These are phyloP conservation scores for Bombus confusus DNA, from an alignment of 1,140 invertebrate species.

Conservation along the genomic window DNA sequence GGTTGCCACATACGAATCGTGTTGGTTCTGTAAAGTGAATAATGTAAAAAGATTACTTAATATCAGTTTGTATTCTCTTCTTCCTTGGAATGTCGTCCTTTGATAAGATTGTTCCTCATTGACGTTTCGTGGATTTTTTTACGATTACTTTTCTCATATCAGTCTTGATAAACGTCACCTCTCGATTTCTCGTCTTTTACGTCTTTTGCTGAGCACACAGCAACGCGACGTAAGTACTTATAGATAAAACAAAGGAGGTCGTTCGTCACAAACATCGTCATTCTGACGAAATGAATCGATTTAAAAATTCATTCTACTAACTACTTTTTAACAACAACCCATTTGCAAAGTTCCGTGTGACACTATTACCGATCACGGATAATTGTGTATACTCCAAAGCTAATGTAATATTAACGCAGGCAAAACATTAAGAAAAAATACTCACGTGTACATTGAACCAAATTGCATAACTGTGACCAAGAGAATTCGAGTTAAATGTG, in stretches of 20 bases:
- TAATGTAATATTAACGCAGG: not conserved
- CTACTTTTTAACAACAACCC: not conserved
- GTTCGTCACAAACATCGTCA: not conserved
- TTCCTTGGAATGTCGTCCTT: not conserved
- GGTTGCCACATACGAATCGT: constrained; percentile 84
- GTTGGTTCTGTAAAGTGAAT: constrained; percentile 79
- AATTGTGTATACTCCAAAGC: not conserved
- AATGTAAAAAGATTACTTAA: no score
- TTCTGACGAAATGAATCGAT: not conserved
- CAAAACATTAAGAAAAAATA: not conserved
- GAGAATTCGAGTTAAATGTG: constrained; percentile 31
- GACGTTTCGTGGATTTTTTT: not conserved
- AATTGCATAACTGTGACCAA: constrained; percentile 53
- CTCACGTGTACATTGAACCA: constrained; percentile 54
- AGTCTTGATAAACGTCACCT: not conserved
- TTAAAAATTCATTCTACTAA: not conserved
- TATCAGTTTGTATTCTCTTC: not conserved
- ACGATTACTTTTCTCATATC: not conserved
- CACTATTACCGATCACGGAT: no score
- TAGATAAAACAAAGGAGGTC: constrained; percentile 41
- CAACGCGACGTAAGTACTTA: not conserved
- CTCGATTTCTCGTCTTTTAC: no score
- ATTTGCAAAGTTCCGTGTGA: no score
- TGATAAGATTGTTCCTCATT: not conserved
- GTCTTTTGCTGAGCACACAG: not conserved